These are phyloP conservation scores for Drosophila nr. perissopoda DNA, from an alignment of 2,888 invertebrate genomes.

Conservation along the genomic window DNA sequence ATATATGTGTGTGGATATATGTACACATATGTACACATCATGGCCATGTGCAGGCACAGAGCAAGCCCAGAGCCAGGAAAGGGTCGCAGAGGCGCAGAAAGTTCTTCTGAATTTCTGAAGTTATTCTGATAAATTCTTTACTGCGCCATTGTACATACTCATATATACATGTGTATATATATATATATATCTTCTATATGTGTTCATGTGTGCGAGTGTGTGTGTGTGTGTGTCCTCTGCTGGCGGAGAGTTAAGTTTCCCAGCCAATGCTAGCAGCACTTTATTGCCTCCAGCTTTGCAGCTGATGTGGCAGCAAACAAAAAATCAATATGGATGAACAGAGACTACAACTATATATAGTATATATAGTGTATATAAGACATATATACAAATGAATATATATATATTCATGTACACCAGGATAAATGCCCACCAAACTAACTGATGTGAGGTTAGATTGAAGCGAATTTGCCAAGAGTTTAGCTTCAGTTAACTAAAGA, in stretches of 20 bases:
- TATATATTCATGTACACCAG: constrained; percentile 19
- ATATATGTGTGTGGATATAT: constrained; percentile 19
- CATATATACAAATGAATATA: constrained; percentile 6
- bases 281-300: constrained; percentile 56
- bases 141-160: constrained; percentile 25
- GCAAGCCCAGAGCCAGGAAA: constrained; percentile 1
- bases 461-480: neutral
- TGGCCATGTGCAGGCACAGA: constrained; percentile 42
- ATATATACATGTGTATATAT: constrained; percentile 5
- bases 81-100: constrained; percentile 29
- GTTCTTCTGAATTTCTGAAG: constrained; percentile 83
- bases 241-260: constrained; percentile 29
- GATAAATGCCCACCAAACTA: constrained; percentile 24
- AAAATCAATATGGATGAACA: constrained; percentile 75
- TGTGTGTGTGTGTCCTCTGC: constrained; percentile 30
- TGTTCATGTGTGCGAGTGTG: constrained; percentile 20
- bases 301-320: constrained; percentile 47
- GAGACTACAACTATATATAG: constrained; percentile 28
- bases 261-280: constrained; percentile 11
- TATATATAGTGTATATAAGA: constrained; percentile 5
- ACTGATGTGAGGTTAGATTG: neutral
- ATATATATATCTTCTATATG: constrained; percentile 8
- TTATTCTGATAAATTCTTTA: constrained; percentile 82
- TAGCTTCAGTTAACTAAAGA: neutral
- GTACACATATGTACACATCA: constrained; percentile 42